Evolutionary conservation across 1,140 invertebrate genomes (phyloP).

Genomic region (Trigoniulus corallinus): DNA sequence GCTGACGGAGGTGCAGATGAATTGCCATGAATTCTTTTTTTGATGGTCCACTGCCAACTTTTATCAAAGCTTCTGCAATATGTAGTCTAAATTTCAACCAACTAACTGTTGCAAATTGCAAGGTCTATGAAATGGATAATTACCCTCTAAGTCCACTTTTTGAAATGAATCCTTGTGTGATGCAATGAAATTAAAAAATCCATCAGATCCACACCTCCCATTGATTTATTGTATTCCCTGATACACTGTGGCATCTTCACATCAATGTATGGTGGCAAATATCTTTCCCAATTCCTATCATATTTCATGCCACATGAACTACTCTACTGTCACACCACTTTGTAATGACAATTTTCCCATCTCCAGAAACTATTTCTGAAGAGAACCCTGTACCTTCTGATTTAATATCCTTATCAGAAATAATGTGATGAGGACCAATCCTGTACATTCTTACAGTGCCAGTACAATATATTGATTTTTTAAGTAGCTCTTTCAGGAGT

Average conservation of each 20-base stretch:
- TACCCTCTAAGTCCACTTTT: not conserved
- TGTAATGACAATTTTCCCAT: not conserved
- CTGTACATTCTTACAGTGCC: conserved; percentile 9
- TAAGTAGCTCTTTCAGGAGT: conserved; percentile 5
- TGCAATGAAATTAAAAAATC: conserved; percentile 1
- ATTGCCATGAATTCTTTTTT: not conserved
- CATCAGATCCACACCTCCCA: not conserved
- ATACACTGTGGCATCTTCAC: not conserved
- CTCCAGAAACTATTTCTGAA: not conserved
- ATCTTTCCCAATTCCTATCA: not conserved
- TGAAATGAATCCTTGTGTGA: not conserved
- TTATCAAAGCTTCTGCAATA: not conserved
- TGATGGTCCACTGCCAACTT: not conserved
- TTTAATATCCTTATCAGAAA: conserved; percentile 10
- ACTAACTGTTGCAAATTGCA: not conserved
- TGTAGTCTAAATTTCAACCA: not conserved
- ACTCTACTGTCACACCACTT: not conserved
- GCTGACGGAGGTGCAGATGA: not conserved
- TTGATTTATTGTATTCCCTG: not conserved
- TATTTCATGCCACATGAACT: not conserved
- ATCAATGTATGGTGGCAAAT: not conserved
- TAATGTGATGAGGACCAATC: conserved; percentile 10
- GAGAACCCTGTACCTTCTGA: conserved; percentile 10
- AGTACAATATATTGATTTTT: conserved; percentile 6
- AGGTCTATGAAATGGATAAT: not conserved